Percentiles rank a stretch among this genome's conserved stretches.
Conservation (phyloP, 2,797 vertebrate species). For the Oryzias sinensis region DNA sequence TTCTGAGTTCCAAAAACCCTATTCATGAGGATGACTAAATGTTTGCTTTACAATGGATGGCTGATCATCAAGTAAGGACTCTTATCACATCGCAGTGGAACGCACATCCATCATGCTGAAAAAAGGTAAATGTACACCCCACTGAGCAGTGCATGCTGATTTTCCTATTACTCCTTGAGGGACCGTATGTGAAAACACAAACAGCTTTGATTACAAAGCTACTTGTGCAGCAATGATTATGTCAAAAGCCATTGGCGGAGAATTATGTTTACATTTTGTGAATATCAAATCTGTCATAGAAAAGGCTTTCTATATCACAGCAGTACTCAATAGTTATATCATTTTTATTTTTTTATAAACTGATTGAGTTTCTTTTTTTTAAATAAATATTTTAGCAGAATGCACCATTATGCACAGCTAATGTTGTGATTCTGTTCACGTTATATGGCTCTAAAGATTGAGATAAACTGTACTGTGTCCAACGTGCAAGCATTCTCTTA, state of each 20-base stretch:
- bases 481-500: not conserved
- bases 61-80: slow-evolving; percentile 78
- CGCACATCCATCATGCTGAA: slow-evolving; percentile 72
- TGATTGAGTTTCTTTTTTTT: too few species aligned
- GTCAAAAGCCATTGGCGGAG: slow-evolving; percentile 59
- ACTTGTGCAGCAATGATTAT: slow-evolving; percentile 42
- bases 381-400: too few species aligned
- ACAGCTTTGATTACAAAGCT: slow-evolving; percentile 53
- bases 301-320: slow-evolving; percentile 22
- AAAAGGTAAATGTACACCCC: slow-evolving; percentile 61
- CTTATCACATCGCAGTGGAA: slow-evolving; percentile 64
- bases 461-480: not conserved
- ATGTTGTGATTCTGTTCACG: too few species aligned
- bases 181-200: slow-evolving; percentile 68
- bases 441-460: too few species aligned
- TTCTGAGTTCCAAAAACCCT: slow-evolving; percentile 24
- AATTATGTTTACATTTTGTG: slow-evolving; percentile 54
- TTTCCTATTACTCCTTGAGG: slow-evolving; percentile 59
- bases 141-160: slow-evolving; percentile 67
- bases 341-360: too few species aligned
- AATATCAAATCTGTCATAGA: slow-evolving; percentile 49
- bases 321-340: not conserved
- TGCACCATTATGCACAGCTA: too few species aligned
- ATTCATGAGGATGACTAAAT: slow-evolving; percentile 57
- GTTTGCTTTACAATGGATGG: slow-evolving; percentile 64